phyloP scores from a whole-genome alignment of 1,140 invertebrate genomes.

The Glossosoma conforme region DNA sequence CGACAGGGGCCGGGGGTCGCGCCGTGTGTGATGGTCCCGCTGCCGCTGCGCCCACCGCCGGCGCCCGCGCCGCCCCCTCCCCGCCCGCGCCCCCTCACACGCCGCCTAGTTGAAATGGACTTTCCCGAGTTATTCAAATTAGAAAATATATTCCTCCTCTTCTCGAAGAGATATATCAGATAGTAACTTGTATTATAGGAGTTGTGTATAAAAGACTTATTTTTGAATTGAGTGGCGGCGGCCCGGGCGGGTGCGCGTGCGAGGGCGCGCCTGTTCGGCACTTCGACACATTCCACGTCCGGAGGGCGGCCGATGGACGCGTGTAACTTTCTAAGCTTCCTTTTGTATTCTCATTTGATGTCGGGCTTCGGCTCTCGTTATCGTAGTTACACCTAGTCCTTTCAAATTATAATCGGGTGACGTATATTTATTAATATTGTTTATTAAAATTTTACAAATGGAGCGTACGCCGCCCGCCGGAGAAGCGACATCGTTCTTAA shows the following conservation, averaged over 20 bases:
- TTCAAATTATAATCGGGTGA: constrained; percentile 24
- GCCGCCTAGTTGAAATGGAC: constrained; percentile 30
- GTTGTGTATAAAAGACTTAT: constrained; percentile 27
- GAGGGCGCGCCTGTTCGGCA: too few species aligned
- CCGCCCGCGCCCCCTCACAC: constrained; percentile 30
- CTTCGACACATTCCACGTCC: constrained; percentile 15
- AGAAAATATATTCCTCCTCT: constrained; percentile 23
- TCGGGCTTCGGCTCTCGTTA: constrained; percentile 11
- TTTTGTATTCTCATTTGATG: constrained; percentile 15
- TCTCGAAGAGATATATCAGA: constrained; percentile 19
- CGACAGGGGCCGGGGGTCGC: constrained; percentile 31
- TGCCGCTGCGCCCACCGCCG: constrained; percentile 37
- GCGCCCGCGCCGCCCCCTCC: constrained; percentile 31
- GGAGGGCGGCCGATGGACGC: constrained; percentile 1
- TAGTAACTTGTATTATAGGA: constrained; percentile 21
- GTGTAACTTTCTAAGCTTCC: background rate
- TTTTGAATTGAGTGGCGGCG: constrained; percentile 22
- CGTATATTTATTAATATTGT: constrained; percentile 25
- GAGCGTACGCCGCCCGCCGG: constrained; percentile 27
- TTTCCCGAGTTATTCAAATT: constrained; percentile 17
- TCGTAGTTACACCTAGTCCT: constrained; percentile 30
- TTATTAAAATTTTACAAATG: constrained; percentile 27
- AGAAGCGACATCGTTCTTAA: constrained; percentile 27
- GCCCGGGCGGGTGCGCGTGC: constrained; percentile 24
- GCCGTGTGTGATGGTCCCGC: constrained; percentile 44